Evolutionary conservation across 2,113 vertebrate genomes (phyloP).

Genomic region (western clawed frog (Xenopus tropicalis)): UCB_Xtro_10.0 CM004446.2:21846501-21847000

Average conservation of each 20-base stretch:
- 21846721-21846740: slow-evolving; percentile 54
- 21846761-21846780: slow-evolving; percentile 82
- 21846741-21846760: slow-evolving; percentile 60
- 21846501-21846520: no score
- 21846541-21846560: no score
- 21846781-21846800: slow-evolving; percentile 87
- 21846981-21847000: no score
- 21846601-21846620: no score
- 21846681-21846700: no score
- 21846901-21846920: neutral
- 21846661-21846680: no score
- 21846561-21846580: no score
- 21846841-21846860: neutral
- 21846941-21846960: slow-evolving; percentile 40
- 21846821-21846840: slow-evolving; percentile 50
- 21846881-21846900: neutral
- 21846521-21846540: no score
- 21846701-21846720: no score
- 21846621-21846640: no score
- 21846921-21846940: slow-evolving; percentile 19
- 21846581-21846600: no score
- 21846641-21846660: no score
- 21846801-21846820: slow-evolving; percentile 62
- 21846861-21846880: neutral
- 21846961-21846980: slow-evolving; percentile 25